A percentile compares a stretch with the other conserved stretches of the same genome.
Evolutionary conservation across 2,797 vertebrate genomes (phyloP).

Genomic region (Acanthurus leucopareius): DNA sequence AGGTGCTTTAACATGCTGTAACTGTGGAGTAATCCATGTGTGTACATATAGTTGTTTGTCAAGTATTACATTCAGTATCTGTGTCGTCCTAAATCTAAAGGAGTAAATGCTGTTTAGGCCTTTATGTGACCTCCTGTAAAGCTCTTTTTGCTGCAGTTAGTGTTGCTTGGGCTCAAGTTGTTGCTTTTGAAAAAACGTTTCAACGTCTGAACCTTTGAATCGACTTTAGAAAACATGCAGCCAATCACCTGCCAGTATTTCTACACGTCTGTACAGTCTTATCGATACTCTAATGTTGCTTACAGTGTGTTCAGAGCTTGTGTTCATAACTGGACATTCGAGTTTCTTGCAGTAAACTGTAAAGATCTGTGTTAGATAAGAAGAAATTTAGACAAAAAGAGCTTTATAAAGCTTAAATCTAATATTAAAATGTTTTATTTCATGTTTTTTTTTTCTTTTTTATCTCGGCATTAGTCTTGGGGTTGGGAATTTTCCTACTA

Average conservation of each 20-base stretch:
- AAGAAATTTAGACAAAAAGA: not conserved
- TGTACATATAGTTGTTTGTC: slow-evolving; percentile 54
- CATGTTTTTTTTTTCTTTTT: not conserved
- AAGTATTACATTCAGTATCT: slow-evolving; percentile 67
- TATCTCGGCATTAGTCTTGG: not conserved
- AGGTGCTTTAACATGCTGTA: slow-evolving; percentile 67
- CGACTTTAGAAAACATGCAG: not conserved
- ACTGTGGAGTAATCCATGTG: slow-evolving; percentile 47
- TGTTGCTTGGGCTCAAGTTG: slow-evolving; percentile 12
- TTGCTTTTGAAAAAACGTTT: not conserved
- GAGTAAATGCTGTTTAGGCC: slow-evolving; percentile 58
- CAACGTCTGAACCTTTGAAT: not conserved
- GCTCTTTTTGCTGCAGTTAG: slow-evolving; percentile 3
- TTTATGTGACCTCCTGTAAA: slow-evolving; percentile 44
- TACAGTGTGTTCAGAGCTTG: not conserved
- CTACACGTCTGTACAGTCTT: not conserved
- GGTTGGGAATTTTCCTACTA: not conserved
- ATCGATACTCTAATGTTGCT: not conserved
- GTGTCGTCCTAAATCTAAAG: slow-evolving; percentile 56
- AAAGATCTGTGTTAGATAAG: not conserved
- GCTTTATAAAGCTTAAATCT: too few relatives aligned
- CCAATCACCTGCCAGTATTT: not conserved
- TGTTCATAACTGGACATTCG: not conserved
- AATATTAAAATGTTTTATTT: not conserved
- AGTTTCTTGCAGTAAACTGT: slow-evolving; percentile 5